Evolutionary conservation across 2,113 vertebrate species (phyloP).

Genomic region (Madoqua kirkii): DNA sequence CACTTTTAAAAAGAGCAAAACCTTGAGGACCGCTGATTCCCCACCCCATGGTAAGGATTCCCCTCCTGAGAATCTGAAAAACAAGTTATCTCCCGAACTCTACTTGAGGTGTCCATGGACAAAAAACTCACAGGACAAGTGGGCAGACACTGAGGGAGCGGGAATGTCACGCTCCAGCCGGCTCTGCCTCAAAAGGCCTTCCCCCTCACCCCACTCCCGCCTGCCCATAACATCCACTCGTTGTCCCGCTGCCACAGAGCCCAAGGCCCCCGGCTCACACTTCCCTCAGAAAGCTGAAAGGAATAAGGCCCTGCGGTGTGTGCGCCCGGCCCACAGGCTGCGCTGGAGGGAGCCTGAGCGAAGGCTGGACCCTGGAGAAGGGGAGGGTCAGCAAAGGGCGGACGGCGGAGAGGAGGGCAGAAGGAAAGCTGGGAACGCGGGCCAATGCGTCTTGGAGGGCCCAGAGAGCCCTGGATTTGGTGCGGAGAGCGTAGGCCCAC

Average conservation of each 20-base stretch:
- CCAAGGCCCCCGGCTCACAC: not conserved
- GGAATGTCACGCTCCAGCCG: not conserved
- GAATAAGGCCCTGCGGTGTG: not conserved
- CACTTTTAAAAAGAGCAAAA: not conserved
- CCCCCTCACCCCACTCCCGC: not conserved
- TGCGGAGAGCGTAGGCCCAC: fast-evolving
- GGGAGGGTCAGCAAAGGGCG: fast-evolving
- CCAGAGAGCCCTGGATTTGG: not conserved
- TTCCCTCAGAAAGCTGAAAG: too few relatives aligned
- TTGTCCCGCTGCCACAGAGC: fast-evolving
- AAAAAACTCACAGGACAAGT: not conserved
- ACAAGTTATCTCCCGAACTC: not conserved
- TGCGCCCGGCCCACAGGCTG: not conserved
- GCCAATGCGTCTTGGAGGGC: fast-evolving
- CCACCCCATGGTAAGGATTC: not conserved
- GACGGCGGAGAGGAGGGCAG: not conserved
- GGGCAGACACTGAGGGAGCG: not conserved
- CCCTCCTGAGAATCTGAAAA: not conserved
- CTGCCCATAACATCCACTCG: not conserved
- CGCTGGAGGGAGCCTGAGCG: not conserved
- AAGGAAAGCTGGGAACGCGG: fast-evolving
- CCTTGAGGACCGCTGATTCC: not conserved
- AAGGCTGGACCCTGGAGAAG: not conserved
- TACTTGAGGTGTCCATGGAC: not conserved
- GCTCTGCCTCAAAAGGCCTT: not conserved